phyloP scores from a whole-genome alignment of 2,888 invertebrate genomes.

The Hemithea aestivaria region DNA sequence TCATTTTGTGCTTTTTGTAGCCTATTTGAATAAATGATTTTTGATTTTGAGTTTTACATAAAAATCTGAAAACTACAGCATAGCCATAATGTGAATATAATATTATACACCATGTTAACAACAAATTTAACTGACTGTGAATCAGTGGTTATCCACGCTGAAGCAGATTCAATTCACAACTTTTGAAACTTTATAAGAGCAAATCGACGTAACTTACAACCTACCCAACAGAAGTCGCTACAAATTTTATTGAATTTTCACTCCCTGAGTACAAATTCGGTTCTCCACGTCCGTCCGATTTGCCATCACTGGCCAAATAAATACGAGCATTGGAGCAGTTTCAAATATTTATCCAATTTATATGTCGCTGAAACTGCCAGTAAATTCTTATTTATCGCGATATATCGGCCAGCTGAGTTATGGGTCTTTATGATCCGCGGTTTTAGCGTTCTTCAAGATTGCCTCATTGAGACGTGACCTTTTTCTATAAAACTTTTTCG shows the following conservation, averaged over 20 bases:
- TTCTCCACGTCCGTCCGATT: constrained; percentile 24
- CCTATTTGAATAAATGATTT: too few species aligned
- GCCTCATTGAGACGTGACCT: constrained; percentile 9
- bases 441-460: constrained; percentile 18
- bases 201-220: too few species aligned
- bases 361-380: constrained; percentile 32
- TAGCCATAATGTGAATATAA: too few species aligned
- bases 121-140: too few species aligned
- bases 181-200: too few species aligned
- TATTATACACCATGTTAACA: too few species aligned
- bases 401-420: constrained; percentile 23
- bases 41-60: too few species aligned
- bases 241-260: constrained; percentile 17
- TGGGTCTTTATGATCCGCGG: constrained; percentile 22
- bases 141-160: too few species aligned
- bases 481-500: not conserved
- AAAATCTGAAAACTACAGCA: too few species aligned
- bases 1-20: too few species aligned
- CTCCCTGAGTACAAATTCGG: constrained; percentile 21
- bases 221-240: constrained; percentile 1
- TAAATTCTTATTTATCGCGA: constrained; percentile 31
- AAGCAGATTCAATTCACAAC: too few species aligned
- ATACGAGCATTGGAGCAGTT: constrained; percentile 26
- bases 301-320: constrained; percentile 26
- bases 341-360: constrained; percentile 63